Evolutionary conservation across 2,113 vertebrate species (phyloP), one percentile per base, ranked within the genome.

Genomic region (Micronisus gabar): DNA sequence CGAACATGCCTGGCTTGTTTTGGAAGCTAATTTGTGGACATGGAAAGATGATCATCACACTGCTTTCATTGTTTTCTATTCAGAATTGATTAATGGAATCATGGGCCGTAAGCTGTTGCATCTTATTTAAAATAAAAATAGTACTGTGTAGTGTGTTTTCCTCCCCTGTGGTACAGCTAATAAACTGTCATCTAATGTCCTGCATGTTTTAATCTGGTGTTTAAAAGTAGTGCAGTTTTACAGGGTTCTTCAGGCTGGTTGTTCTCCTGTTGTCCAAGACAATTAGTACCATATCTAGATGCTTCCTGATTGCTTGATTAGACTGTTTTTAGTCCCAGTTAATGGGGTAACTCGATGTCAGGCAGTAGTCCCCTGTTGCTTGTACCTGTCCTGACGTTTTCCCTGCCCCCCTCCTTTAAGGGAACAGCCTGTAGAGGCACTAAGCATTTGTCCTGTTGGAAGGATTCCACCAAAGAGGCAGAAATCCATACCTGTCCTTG

Each of bases 1-100:
- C 2, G 4, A 22, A 22, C 8, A 1, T 1, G 1, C 9, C 15
- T 65, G 40, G 8, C 11, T 27, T 38, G 32, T 7, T 34, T 43
- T 29, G 34, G 12, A 62, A 85, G 40, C n/a, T 41, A 7, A 6
- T 62, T 47, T 62, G 36, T 45, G 62, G 26, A 29, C 8, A 2
- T 27, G 22, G 23, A 9, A 47, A 16, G n/a, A 38, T 2, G 1
- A 13, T 41, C 5, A 1, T 65, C 15, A 5, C 21, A 8, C 20
- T 81, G 32, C 10, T 61, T 78, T 73, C 19, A 10, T 38, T 70
- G 30, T 62, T 66, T 43, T 5, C 13, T 71, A 0, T 61, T 78
- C 5, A 14, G 63, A 45, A 20, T 18, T 45, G 59, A 16, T 61
- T 36, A 55, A 19, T 59, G 48, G 43, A 38, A 30, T 61, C 0